Percentiles rank a stretch among this genome's conserved stretches.
phyloP scores from a whole-genome alignment of 92 coral and sea anemone genomes.

The Diadumene lineata region DNA sequence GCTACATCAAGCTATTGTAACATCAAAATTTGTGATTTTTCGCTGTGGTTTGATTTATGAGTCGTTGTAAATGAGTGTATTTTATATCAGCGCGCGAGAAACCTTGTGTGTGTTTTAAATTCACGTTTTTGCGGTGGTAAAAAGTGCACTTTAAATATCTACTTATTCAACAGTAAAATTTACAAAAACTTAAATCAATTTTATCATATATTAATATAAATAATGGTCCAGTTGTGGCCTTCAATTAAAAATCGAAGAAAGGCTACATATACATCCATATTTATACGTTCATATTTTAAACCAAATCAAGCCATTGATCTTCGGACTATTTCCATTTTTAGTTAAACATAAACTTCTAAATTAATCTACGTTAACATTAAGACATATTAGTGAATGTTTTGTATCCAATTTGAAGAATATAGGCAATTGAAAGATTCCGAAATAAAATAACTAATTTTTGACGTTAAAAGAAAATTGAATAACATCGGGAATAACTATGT shows the following conservation, averaged over 20 bases:
- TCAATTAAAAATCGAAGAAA: neutral
- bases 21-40: no score
- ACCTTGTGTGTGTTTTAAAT: no score
- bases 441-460: constrained; percentile 18
- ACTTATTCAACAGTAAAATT: no score
- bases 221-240: neutral
- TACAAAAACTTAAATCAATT: no score
- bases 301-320: neutral
- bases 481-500: constrained; percentile 20
- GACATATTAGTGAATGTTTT: no score
- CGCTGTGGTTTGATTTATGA: neutral
- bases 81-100: neutral
- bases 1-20: neutral
- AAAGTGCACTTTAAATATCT: no score
- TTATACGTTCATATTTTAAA: no score
- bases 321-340: neutral
- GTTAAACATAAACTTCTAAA: neutral
- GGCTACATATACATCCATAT: neutral
- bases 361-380: no score
- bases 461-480: constrained; percentile 23
- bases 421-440: constrained; percentile 13
- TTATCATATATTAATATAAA: no score
- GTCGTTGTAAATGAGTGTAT: neutral
- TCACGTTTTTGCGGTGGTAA: no score
- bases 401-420: neutral